Evolutionary conservation across 2,888 invertebrate species (phyloP), one percentile per base, ranked within the genome.

Genomic region (Drosophila nr. perissopoda): DNA sequence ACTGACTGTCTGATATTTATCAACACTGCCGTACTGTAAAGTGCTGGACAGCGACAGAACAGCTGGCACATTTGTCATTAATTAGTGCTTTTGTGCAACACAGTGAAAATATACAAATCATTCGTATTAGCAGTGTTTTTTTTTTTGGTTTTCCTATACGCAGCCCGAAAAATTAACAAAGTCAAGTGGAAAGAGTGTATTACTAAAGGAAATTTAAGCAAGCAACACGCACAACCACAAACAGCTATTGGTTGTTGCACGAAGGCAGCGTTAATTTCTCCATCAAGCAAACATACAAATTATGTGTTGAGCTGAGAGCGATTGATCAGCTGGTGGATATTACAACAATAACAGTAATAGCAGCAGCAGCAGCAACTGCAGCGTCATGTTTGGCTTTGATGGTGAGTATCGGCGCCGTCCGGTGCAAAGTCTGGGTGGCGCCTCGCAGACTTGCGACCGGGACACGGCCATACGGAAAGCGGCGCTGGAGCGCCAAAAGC

Each of bases 351-450:
- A 49, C 38, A 64, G 27, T 40, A 65, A 59, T 29, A 48, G 42
- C 34, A 42, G 53, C 48, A 54, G 49, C 54, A 25, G 33, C 29
- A 52, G 40, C 73, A 71, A 80, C 69, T 87, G 87, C 75, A 63
- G 69, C 56, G 87, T 83, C 89, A 95, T 95, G 95, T 95, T 95
- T 93, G 95, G 96, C 90, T 99, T 99, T 92, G 98, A 99, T 93
- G 99, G 99, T 65, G 97, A 98, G 92, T 97, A 96, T 92, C 95
- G 97, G 90, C 95, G 96, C 58, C 96, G 95, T 92, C 99, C 98
- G 11, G 95, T 96, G 90, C 98, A 98, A 93, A 98, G 97, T 93
- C 94, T 98, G 82, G 96, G 97, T 71, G 98, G 98, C 69, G 96
- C 96, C n/a, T 97, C 97, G 90, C 95, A 96, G 76, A 96, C 94